phyloP scores from a whole-genome alignment of 2,113 vertebrate species.

The Passer montanus region DNA sequence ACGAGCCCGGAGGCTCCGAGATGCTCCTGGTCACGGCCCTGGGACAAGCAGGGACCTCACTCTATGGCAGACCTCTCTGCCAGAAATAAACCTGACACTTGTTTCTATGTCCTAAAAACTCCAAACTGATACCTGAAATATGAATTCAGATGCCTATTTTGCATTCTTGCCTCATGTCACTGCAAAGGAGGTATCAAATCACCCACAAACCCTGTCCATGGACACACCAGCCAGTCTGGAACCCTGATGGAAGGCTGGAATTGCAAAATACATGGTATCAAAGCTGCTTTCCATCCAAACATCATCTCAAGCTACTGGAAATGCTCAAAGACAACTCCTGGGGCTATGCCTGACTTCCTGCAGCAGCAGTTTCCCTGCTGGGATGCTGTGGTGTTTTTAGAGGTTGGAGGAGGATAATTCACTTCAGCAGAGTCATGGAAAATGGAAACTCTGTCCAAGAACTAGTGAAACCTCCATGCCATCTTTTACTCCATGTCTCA shows the following conservation, averaged over 20 bases:
- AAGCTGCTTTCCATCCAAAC: not conserved
- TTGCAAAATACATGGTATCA: not conserved
- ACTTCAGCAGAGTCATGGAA: not conserved
- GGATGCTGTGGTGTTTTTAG: not conserved
- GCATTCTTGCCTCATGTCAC: not conserved
- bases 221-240: not conserved
- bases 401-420: not conserved
- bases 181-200: not conserved
- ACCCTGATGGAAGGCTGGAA: not conserved
- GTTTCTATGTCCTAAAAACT: not conserved
- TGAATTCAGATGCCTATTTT: not conserved
- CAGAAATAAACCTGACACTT: not conserved
- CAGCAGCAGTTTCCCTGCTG: not conserved
- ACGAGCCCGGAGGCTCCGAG: rapidly evolving
- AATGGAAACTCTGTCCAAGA: not conserved
- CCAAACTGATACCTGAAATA: not conserved
- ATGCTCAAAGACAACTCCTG: not conserved
- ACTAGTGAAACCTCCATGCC: not conserved
- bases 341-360: not conserved
- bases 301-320: not conserved
- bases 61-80: not conserved
- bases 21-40: rapidly evolving
- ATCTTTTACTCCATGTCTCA: not conserved
- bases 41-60: not conserved
- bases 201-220: not conserved